Base-by-base conservation (phyloP, 2,797 vertebrate genomes). In the Triplophysa bombifrons region DNA sequence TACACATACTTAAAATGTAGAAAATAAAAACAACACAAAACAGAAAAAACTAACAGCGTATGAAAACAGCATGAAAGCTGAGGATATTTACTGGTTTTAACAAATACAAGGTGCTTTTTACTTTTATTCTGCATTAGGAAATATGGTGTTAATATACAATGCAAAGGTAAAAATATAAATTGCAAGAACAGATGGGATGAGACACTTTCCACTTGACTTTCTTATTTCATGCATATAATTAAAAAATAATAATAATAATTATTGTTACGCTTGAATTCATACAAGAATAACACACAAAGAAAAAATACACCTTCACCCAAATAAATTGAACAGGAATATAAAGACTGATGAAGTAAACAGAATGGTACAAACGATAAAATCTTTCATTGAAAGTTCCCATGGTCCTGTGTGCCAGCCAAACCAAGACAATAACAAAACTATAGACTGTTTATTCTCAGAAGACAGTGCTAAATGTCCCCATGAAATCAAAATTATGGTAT, bases 71-170 rank as follows among this genome's bases (percentile, higher is more conserved):
- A 8, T 8, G 5, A 38, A 38, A 38, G 7, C 30, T 0, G 30
- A 30, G 48, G 7, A 50, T 17, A 8, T 41, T 41, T 41, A 27
- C 38, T 67, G 61, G 30, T 65, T 76, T 76, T 27, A 68, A 56
- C 63, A 68, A 69, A 68, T n/a, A 69, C 65, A 48, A 60, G 22
- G 65, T 69, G 13, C 14, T 58, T 76, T 27, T 41, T 51, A 27
- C 20, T 25, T 22, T 25, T 38, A 68, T 70, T 48, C 19, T 50
- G 76, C 41, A 69, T 30, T 20, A 50, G 7, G 11, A 20, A 30
- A 60, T 34, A 60, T 38, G 2, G 58, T 53, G n/a, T 19, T 65
- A 2, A 14, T 48, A 48, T 41, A 41, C 41, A 58, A 22, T 20
- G 30, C 13, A 25, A 16, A 34, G 25, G 20, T 27, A 77, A 44